Conservation (phyloP, 2,797 vertebrate genomes). For the Falco berigora region DNA sequence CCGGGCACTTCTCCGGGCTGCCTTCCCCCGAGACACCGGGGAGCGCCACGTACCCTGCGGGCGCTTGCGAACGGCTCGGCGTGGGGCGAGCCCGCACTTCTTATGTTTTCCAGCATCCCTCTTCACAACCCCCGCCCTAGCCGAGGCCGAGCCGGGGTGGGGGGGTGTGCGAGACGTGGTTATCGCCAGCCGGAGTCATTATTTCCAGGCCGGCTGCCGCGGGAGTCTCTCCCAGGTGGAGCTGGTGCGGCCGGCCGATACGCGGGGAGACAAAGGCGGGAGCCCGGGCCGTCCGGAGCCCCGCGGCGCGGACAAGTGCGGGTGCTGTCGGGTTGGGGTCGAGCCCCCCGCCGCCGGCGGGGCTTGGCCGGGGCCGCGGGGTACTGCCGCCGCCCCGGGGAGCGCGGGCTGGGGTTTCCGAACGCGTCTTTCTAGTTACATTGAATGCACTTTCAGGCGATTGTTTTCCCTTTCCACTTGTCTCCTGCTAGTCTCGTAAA, state of each 20-base stretch:
- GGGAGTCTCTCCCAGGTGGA: slow-evolving; percentile 5
- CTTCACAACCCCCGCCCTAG: neutral
- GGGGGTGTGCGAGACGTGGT: neutral
- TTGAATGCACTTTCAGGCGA: slow-evolving; percentile 60
- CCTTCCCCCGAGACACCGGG: neutral
- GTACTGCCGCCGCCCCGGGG: neutral
- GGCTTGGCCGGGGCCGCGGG: neutral
- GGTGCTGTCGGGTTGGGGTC: neutral
- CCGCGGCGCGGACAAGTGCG: neutral
- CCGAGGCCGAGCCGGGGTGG: neutral
- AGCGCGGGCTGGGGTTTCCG: neutral
- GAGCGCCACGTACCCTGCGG: neutral
- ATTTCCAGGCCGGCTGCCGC: slow-evolving; percentile 25
- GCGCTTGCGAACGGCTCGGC: neutral
- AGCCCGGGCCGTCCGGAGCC: neutral
- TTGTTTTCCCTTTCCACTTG: slow-evolving; percentile 74
- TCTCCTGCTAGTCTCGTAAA: slow-evolving; percentile 78
- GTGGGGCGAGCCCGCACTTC: neutral
- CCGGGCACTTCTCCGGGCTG: neutral
- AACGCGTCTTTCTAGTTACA: slow-evolving; percentile 23
- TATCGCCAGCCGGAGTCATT: slow-evolving; percentile 9
- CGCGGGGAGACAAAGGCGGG: neutral
- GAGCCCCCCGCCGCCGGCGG: neutral
- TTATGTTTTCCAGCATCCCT: neutral
- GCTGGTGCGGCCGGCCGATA: neutral